Percentiles rank a stretch among this genome's conserved stretches.
Evolutionary conservation across 2,113 vertebrate species (phyloP).

Genomic region (Pteruthius melanotis): DNA sequence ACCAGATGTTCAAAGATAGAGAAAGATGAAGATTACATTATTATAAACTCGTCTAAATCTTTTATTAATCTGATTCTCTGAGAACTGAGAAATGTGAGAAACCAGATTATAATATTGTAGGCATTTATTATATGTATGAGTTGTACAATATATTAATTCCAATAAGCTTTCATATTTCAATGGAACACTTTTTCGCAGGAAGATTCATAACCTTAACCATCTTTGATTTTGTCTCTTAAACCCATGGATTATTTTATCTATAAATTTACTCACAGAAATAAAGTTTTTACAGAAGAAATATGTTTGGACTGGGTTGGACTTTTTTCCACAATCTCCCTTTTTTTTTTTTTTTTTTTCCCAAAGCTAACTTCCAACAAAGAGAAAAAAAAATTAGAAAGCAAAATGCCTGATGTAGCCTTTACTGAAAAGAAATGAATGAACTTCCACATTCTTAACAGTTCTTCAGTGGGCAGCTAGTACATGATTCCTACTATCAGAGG

Average conservation of each 20-base stretch:
- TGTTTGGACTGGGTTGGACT: neutral
- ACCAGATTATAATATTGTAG: neutral
- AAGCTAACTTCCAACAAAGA: neutral
- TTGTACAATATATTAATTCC: neutral
- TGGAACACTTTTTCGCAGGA: neutral
- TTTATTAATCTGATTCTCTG: neutral
- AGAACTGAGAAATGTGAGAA: neutral
- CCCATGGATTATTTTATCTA: neutral
- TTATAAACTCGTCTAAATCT: neutral
- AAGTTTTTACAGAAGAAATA: neutral
- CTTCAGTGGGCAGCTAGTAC: neutral
- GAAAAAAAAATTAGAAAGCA: neutral
- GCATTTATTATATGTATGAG: neutral
- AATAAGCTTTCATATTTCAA: neutral
- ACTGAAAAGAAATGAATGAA: neutral
- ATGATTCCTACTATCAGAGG: neutral
- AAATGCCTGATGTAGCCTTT: neutral
- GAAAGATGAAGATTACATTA: neutral
- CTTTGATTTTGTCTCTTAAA: neutral
- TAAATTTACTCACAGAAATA: neutral
- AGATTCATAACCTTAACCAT: neutral
- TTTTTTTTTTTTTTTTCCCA: neutral
- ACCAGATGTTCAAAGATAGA: neutral
- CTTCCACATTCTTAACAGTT: neutral
- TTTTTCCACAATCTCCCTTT: neutral